Evolutionary conservation across 1,140 invertebrate genomes (phyloP), one percentile per base, ranked within the genome.

Genomic region (Contarinia nasturtii): DNA sequence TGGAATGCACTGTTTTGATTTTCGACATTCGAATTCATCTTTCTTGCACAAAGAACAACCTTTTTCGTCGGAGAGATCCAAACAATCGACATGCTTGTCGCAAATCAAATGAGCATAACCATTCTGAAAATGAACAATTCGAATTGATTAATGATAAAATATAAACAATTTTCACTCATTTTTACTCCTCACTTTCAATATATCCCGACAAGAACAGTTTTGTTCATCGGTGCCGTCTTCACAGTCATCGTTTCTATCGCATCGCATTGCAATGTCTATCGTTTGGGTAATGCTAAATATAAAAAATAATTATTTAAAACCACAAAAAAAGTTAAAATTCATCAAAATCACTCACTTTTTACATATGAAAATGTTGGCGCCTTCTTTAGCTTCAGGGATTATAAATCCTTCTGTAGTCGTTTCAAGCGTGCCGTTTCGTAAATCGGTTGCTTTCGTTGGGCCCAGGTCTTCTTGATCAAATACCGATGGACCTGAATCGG

Each of bases 221-320:
- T 66, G 50, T 66, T 89, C 86, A 61, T 91, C 86, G 0, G 76
- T 80, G 14, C 76, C 77, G 63, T 91, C 86, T 57, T 84, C 77
- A 61, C 86, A 90, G 55, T 89, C 83, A 15, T 72, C 57, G 37
- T 72, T 63, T 19, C 70, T 70, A 60, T 91, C 70, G 56, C 86
- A 91, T 44, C 72, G 71, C 50, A 71, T 65, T 10, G 54, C 48
- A 1, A 67, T 58, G 1, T 74, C 63, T 20, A 87, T 72, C 12
- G 58, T 67, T 65, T 86, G 81, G 1, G 64, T 53, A 45, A 82
- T 71, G 42, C 80, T 83, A 50, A 21, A 66, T 57, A 37, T 48
- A 51, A 44, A 52, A 62, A 45, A 52, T 40, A 45, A 38, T 49
- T 14, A n/a, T n/a, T 19, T 33, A 10, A 33, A 33, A 45, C 18